Percentiles rank a stretch among this genome's conserved stretches.
These are phyloP conservation scores for Rutilus rutilus DNA, from an alignment of 2,113 vertebrate genomes.

Conservation along the genomic window DNA sequence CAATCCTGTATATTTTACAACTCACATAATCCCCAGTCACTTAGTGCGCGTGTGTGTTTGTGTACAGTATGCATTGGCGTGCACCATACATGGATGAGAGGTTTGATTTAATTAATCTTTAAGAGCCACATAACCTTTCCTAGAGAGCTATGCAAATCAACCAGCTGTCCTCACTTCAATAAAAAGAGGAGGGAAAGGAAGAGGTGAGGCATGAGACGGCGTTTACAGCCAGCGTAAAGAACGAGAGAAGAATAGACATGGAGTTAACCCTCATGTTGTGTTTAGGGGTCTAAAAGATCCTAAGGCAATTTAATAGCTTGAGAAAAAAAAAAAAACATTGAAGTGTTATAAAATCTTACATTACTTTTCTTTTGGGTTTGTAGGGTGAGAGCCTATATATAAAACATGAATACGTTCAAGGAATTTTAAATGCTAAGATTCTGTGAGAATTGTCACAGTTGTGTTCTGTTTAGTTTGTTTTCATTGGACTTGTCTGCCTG, in stretches of 20 bases:
- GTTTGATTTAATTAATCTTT: conserved; percentile 37
- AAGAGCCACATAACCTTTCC: conserved; percentile 7
- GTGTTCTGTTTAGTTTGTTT: too few relatives aligned
- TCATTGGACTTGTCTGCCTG: too few relatives aligned
- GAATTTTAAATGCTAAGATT: not conserved
- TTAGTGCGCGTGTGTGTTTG: not conserved
- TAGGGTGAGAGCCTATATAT: not conserved
- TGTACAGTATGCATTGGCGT: not conserved
- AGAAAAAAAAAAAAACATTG: not conserved
- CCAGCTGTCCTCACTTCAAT: conserved; percentile 17
- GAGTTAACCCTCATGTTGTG: not conserved
- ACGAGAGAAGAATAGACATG: not conserved
- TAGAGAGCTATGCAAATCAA: conserved; percentile 28
- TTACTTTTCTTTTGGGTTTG: not conserved
- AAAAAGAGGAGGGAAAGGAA: conserved; percentile 17
- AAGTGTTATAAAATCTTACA: not conserved
- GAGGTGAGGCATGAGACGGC: not conserved
- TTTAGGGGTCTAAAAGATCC: conserved; percentile 2
- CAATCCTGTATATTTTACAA: conserved; percentile 40
- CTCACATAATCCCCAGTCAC: conserved; percentile 36
- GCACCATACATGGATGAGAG: conserved; percentile 36
- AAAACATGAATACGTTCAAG: not conserved
- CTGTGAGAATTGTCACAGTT: not conserved
- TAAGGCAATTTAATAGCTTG: not conserved
- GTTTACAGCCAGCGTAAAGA: not conserved